Conservation (phyloP, 2,888 invertebrate species). For the Cloeon dipterum region DNA sequence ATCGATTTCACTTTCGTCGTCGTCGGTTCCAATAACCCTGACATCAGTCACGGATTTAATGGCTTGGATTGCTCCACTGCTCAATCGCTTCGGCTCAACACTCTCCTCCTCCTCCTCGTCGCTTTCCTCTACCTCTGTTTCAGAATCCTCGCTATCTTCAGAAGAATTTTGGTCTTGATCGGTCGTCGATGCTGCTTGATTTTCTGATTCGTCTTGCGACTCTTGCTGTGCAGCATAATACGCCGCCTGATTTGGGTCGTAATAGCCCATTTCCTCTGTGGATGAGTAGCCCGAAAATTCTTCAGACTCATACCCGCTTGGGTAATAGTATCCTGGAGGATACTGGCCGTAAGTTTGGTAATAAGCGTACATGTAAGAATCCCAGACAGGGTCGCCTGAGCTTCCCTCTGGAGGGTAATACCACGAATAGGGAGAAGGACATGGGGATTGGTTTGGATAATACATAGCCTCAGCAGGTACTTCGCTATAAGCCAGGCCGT, state of each 20-base stretch:
- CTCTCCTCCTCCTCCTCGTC: constrained; percentile 10
- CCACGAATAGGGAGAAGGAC: constrained; percentile 1
- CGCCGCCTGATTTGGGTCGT: constrained; percentile 8
- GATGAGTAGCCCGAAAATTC: constrained; percentile 18
- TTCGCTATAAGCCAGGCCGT: not conserved
- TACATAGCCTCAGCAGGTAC: constrained; percentile 1
- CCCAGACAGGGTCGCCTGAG: constrained; percentile 2
- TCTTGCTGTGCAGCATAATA: not conserved
- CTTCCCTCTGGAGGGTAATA: not conserved
- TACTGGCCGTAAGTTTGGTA: constrained; percentile 11
- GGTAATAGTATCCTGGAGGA: constrained; percentile 8
- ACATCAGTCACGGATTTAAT: constrained; percentile 29
- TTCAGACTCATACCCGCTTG: constrained; percentile 6
- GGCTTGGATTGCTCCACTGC: constrained; percentile 18
- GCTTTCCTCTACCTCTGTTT: constrained; percentile 14
- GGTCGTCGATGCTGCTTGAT: not conserved
- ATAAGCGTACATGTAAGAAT: constrained; percentile 11
- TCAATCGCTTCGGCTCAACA: constrained; percentile 8
- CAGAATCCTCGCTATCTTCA: constrained; percentile 7
- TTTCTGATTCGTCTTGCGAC: not conserved
- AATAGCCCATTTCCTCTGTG: constrained; percentile 20
- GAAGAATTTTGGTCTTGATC: constrained; percentile 1
- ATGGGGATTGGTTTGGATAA: not conserved
- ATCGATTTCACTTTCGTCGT: constrained; percentile 10
- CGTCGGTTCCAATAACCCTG: constrained; percentile 13